Evolutionary conservation across 2,888 invertebrate genomes (phyloP), one percentile per base, ranked within the genome.

Genomic region (Tiliacea citrago): DNA sequence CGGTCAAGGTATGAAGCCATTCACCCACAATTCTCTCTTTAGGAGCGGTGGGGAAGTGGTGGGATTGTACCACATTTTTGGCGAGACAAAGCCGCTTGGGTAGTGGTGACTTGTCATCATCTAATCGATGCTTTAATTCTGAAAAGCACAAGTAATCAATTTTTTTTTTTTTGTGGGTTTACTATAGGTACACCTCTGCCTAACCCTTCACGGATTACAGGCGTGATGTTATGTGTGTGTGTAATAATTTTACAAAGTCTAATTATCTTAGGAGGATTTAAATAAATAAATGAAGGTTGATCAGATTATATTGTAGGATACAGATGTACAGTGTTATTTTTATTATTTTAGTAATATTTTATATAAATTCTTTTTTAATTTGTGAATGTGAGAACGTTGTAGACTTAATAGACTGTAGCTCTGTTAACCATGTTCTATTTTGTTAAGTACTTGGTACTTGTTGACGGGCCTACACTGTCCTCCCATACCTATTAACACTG

Each of bases 51-150:
- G 97, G 95, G 61, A 97, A 93, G 84, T 97, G 95, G 21, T 95
- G 91, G 0, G 96, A 95, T 16, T 92, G 90, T 6, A 97, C 94
- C 2, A 96, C 93, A 90, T 97, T 97, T 84, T 95, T 96, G 0
- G 97, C 97, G 0, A 97, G 91, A 82, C 97, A 96, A 3, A 97
- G 90, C 12, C 97, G 93, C 86, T 97, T 97, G 0, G 96, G 87
- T 10, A 97, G 76, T 0, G 97, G 95, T 72, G 94, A 95, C 7
- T 91, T 87, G 0, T 92, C 91, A 78, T 96, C 93, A 0, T 95
- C 93, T 9, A 97, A 87, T 1, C 95, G 92, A 1, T 95, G 94
- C 84, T 97, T 39, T 39, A 39, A 39, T 39, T 7, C 39, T 39
- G 39, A 39, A 94, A 94, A 35, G n/a, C 8, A 24, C 21, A 45